Evolutionary conservation across 1,140 invertebrate genomes (phyloP).

Genomic region (Hylyphantes graminicola): DNA sequence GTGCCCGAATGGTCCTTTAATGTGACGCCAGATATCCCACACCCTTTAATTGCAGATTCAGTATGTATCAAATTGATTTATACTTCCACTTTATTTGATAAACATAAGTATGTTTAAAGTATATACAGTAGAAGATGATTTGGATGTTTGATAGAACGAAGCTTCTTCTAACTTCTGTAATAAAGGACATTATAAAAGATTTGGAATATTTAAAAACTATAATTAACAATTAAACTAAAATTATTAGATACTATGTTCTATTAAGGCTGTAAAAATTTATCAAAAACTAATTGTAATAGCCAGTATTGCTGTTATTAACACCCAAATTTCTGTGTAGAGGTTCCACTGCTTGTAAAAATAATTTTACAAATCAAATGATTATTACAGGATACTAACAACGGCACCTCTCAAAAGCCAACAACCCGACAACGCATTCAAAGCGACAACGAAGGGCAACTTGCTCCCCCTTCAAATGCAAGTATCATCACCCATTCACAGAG

Average conservation of each 20-base stretch:
- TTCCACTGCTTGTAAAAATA: neutral
- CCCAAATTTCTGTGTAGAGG: too few species aligned
- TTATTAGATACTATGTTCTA: too few species aligned
- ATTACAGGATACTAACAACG: conserved; percentile 1
- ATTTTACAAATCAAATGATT: neutral
- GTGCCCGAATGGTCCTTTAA: conserved; percentile 37
- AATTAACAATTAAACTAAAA: too few species aligned
- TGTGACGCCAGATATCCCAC: neutral
- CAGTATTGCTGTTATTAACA: too few species aligned
- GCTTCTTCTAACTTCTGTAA: too few species aligned
- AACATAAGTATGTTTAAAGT: too few species aligned
- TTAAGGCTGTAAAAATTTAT: too few species aligned
- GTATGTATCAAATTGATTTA: neutral
- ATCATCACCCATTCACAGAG: conserved; percentile 64
- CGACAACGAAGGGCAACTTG: conserved; percentile 22
- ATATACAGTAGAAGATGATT: too few species aligned
- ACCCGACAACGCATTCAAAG: conserved; percentile 18
- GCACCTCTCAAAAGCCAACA: conserved; percentile 1
- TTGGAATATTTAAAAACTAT: too few species aligned
- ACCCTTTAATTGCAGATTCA: conserved; percentile 20
- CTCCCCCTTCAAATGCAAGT: conserved; percentile 42
- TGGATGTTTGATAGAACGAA: too few species aligned
- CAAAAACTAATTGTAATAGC: too few species aligned
- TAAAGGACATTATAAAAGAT: too few species aligned
- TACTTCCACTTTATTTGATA: neutral